Evolutionary conservation across 1,140 invertebrate genomes (phyloP).

Genomic region (Brachionus rotundiformis): DNA sequence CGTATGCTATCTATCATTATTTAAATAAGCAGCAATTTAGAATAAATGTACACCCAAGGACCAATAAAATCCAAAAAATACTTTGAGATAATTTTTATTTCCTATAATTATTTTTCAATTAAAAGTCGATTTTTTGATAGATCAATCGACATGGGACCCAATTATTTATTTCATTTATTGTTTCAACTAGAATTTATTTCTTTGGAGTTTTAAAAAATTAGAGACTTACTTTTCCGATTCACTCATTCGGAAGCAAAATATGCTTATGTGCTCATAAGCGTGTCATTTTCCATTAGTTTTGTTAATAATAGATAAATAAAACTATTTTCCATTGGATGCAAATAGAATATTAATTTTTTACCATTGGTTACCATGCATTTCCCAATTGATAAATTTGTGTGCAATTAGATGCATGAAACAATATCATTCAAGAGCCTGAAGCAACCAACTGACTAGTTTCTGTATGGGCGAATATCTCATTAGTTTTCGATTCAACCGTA

Average conservation of each 20-base stretch:
- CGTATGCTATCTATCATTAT: slow-evolving; percentile 8
- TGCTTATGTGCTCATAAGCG: slow-evolving; percentile 16
- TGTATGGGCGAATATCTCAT: not conserved
- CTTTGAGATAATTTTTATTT: slow-evolving; percentile 45
- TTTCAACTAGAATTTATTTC: slow-evolving; percentile 32
- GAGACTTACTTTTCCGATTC: slow-evolving; percentile 32
- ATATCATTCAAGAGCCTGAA: not conserved
- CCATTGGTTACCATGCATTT: not conserved
- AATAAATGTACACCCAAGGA: slow-evolving; percentile 8
- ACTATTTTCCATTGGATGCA: not conserved
- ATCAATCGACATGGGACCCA: slow-evolving; percentile 25
- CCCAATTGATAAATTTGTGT: slow-evolving; percentile 23
- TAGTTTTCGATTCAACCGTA: not conserved
- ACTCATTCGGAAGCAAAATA: not conserved
- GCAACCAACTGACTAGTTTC: slow-evolving; percentile 3
- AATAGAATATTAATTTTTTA: not conserved
- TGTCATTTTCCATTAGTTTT: not conserved
- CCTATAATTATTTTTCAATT: slow-evolving; percentile 51
- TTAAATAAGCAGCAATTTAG: not conserved
- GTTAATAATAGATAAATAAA: not conserved
- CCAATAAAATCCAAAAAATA: slow-evolving; percentile 22
- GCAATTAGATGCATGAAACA: slow-evolving; percentile 47
- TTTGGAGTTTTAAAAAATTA: slow-evolving; percentile 20
- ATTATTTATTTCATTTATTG: slow-evolving; percentile 38
- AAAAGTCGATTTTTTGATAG: slow-evolving; percentile 37